Conservation (phyloP, 1,140 invertebrate genomes). For the Sarcophaga peregrina region DNA sequence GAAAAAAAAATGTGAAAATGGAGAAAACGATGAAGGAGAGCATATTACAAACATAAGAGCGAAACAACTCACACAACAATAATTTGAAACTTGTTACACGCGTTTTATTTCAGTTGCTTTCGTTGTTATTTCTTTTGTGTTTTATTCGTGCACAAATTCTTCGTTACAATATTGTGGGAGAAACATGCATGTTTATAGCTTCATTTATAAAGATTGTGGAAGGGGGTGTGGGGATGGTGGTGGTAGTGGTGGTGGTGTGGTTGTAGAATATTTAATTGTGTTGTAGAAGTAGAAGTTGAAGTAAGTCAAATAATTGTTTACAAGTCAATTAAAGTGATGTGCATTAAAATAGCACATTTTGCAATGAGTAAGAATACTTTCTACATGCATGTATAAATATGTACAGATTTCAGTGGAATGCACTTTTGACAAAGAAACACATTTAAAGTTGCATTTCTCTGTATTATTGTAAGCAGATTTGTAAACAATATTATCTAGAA, state of each 20-base stretch:
- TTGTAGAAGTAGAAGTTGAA: neutral
- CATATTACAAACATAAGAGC: neutral
- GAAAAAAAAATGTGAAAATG: neutral
- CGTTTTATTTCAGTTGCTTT: constrained; percentile 1
- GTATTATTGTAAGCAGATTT: no score
- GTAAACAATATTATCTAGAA: no score
- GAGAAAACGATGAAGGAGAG: neutral
- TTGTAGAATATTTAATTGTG: neutral
- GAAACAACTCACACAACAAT: no score
- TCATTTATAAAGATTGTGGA: no score
- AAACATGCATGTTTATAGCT: no score
- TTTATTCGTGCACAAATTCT: neutral
- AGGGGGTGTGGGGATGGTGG: no score
- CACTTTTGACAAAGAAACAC: no score
- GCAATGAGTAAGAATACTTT: no score
- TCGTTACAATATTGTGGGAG: neutral
- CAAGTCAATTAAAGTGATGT: neutral
- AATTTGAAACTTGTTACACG: constrained; percentile 14
- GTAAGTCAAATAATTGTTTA: constrained; percentile 7
- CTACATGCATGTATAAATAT: no score
- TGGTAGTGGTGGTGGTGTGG: no score
- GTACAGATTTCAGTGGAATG: no score
- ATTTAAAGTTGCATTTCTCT: no score
- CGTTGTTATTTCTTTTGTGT: neutral
- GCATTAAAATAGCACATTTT: neutral